These are phyloP conservation scores for Plumapathes pennacea DNA, from an alignment of 92 coral and sea anemone species.

Conservation along the genomic window DNA sequence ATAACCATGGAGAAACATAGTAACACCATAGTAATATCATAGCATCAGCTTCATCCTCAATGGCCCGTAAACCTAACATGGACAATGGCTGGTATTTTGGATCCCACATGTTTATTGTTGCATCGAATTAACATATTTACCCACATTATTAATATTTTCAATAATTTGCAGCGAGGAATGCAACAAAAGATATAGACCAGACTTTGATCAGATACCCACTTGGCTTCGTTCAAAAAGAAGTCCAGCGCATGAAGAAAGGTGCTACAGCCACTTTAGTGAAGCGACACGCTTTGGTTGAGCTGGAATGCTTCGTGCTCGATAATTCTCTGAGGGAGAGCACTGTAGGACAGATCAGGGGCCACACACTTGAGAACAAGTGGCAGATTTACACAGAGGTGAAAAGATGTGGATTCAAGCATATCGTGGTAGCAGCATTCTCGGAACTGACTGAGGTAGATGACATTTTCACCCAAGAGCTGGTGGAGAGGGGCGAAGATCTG, in stretches of 20 bases:
- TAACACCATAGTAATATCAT: too few relatives aligned
- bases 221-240: neutral
- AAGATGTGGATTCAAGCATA: constrained; percentile 43
- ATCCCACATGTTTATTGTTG: too few relatives aligned
- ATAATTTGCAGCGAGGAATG: too few relatives aligned
- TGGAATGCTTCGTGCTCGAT: constrained; percentile 69
- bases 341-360: constrained; percentile 78
- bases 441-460: constrained; percentile 65
- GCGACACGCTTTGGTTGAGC: constrained; percentile 2
- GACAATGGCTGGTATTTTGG: too few relatives aligned
- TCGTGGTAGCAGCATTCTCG: constrained; percentile 54
- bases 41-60: too few relatives aligned
- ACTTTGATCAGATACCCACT: too few relatives aligned
- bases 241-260: neutral
- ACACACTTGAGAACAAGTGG: constrained; percentile 81
- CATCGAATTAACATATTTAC: too few relatives aligned
- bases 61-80: too few relatives aligned
- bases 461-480: constrained; percentile 29
- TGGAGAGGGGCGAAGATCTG: constrained; percentile 53
- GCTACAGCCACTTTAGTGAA: neutral
- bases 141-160: too few relatives aligned
- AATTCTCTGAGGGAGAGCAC: constrained; percentile 84
- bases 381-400: constrained; percentile 67
- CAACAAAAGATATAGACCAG: too few relatives aligned
- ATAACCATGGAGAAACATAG: too few relatives aligned